Base-by-base conservation (phyloP, 2,113 vertebrate genomes). In the Amblyornis subalaris region DNA sequence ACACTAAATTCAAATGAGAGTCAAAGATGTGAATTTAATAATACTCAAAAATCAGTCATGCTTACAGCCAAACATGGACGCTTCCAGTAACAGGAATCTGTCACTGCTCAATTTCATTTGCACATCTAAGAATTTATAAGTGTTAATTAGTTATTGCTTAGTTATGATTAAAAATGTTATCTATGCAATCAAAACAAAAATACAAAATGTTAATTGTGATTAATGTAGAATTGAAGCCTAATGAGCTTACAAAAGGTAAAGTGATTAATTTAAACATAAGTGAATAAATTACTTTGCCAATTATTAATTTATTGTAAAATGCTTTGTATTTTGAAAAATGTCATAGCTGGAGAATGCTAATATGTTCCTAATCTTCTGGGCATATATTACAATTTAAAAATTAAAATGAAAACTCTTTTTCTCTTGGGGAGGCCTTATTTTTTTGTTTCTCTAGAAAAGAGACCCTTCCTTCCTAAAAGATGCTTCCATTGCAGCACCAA, bases 111-210 rank as follows among this genome's bases (percentile, higher is more conserved):
- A 58, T 66, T 86, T 51, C 9, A 38, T 87, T 91, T 87, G 15
- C 28, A 89, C 19, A 61, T 54, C 23, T 57, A 70, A 81, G 92
- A 89, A 38, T 44, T 33, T 66, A 1, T 74, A 82, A 74, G 23
- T 82, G 80, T 47, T 86, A 86, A 92, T 92, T 76, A 90, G 78
- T 75, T 93, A 95, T 79, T 74, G 28, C 33, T 73, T 72, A 78
- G 58, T 35, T 84, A 72, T 65, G 45, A 76, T 83, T 90, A 2
- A 79, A 90, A 95, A 85, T 83, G 10, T 86, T 96, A 84, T 42
- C 53, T 53, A 8, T 79, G 69, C 47, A 96, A 96, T 94, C 61
- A 95, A 95, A 96, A 96, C 67, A 95, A 85, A 95, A 93, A 89
- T 75, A 66, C 19, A 78, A 91, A 93, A 76, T 72, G 29, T 6